A percentile compares a stretch with the other conserved stretches of the same genome.
Conservation (phyloP, 2,888 invertebrate species). For the Tinea semifulvella region DNA sequence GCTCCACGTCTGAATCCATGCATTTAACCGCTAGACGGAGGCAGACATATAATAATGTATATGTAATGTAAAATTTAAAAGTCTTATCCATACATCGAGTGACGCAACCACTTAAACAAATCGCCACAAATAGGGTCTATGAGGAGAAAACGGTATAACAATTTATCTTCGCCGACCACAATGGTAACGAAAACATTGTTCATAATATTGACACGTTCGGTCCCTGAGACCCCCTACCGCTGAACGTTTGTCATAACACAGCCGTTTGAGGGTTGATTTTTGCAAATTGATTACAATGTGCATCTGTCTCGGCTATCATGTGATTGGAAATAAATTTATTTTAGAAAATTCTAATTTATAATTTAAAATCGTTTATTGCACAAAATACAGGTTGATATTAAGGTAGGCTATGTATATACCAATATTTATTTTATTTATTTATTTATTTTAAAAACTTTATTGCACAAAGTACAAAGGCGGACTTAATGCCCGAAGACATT, state of each 20-base stretch:
- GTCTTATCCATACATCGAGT: slow-evolving; percentile 30
- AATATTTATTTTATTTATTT: too few species aligned
- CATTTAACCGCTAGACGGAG: too few species aligned
- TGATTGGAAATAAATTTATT: neutral
- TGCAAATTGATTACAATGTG: too few species aligned
- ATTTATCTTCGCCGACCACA: slow-evolving; percentile 60
- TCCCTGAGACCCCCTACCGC: slow-evolving; percentile 43
- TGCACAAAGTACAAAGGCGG: too few species aligned
- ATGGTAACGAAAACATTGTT: slow-evolving; percentile 56
- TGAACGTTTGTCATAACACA: slow-evolving; percentile 10
- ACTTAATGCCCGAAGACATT: too few species aligned
- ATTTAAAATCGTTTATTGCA: too few species aligned
- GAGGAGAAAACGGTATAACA: slow-evolving; percentile 41
- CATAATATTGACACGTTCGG: slow-evolving; percentile 62
- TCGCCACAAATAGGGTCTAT: slow-evolving; percentile 54
- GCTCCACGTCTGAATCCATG: too few species aligned
- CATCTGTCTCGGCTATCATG: too few species aligned
- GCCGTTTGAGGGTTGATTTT: slow-evolving; percentile 11
- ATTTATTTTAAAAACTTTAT: too few species aligned
- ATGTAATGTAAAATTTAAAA: slow-evolving; percentile 10
- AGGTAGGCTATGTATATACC: too few species aligned
- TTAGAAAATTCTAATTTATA: too few species aligned
- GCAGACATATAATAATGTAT: slow-evolving; percentile 13
- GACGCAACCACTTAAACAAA: slow-evolving; percentile 27
- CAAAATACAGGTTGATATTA: too few species aligned